phyloP scores from a whole-genome alignment of 2,113 vertebrate genomes.

The Spilogale gracilis region DNA sequence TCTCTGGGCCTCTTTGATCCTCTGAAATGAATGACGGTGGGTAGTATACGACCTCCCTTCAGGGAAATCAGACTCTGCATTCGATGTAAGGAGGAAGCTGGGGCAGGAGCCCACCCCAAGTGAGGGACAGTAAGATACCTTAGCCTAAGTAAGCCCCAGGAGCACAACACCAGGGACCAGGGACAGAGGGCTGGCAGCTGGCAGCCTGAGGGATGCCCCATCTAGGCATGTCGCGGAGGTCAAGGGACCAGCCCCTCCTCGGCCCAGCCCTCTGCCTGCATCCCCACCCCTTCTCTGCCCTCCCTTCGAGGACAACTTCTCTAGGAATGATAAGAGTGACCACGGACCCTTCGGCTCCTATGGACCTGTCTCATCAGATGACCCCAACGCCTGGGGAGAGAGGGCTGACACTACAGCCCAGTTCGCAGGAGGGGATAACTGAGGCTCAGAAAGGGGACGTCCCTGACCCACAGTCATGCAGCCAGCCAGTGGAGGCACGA shows the following conservation, averaged over 20 bases:
- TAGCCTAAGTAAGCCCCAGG: background rate
- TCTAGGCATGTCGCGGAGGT: background rate
- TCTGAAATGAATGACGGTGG: background rate
- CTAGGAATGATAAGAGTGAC: fast-evolving
- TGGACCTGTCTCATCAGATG: fast-evolving
- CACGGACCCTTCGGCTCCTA: background rate
- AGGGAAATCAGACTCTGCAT: background rate
- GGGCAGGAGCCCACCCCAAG: background rate
- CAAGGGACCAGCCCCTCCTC: background rate
- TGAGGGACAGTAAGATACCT: background rate
- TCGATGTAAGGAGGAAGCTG: background rate
- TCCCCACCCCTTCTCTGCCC: background rate
- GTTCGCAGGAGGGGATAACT: background rate
- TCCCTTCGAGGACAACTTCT: background rate
- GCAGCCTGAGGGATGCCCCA: background rate
- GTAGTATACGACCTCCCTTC: background rate
- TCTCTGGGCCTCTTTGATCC: background rate
- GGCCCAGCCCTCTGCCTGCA: background rate
- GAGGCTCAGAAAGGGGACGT: background rate
- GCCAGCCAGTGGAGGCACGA: background rate
- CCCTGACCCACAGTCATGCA: background rate
- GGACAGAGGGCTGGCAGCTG: fast-evolving
- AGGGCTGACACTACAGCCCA: fast-evolving
- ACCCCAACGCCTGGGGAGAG: background rate
- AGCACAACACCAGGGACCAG: background rate